phyloP scores from a whole-genome alignment of 2,888 invertebrate species.

The Torymus auratus region DNA sequence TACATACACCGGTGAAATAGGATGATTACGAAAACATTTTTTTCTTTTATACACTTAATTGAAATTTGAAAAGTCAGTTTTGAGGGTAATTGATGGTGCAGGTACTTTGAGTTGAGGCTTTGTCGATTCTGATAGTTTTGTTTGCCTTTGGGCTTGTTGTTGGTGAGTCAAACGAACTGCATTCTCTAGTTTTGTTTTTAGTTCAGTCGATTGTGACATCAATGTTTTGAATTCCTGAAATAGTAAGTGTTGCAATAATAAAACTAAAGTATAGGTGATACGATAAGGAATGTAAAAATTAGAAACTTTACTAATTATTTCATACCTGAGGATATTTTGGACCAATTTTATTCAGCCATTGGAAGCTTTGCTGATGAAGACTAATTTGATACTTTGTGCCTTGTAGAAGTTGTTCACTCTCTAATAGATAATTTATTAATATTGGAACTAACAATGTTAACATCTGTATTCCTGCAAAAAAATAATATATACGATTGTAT shows the following conservation, averaged over 20 bases:
- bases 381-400: conserved; percentile 82
- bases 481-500: neutral
- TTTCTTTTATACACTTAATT: conserved; percentile 77
- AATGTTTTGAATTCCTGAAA: conserved; percentile 91
- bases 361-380: conserved; percentile 92
- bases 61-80: conserved; percentile 97
- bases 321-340: conserved; percentile 92
- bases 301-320: conserved; percentile 11
- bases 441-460: conserved; percentile 93
- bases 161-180: conserved; percentile 86
- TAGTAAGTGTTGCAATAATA: conserved; percentile 16
- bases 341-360: conserved; percentile 93
- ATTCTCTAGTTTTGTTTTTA: conserved; percentile 89
- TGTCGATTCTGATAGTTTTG: conserved; percentile 69
- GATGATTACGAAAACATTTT: conserved; percentile 12
- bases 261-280: neutral
- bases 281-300: too few species aligned
- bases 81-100: conserved; percentile 90
- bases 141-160: conserved; percentile 80
- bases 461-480: conserved; percentile 88
- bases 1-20: conserved; percentile 30
- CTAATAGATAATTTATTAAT: conserved; percentile 89
- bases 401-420: conserved; percentile 81
- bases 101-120: conserved; percentile 72
- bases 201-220: conserved; percentile 89